These are phyloP conservation scores for Bettongia penicillata DNA, from an alignment of 2,113 vertebrate genomes.

Conservation along the genomic window DNA sequence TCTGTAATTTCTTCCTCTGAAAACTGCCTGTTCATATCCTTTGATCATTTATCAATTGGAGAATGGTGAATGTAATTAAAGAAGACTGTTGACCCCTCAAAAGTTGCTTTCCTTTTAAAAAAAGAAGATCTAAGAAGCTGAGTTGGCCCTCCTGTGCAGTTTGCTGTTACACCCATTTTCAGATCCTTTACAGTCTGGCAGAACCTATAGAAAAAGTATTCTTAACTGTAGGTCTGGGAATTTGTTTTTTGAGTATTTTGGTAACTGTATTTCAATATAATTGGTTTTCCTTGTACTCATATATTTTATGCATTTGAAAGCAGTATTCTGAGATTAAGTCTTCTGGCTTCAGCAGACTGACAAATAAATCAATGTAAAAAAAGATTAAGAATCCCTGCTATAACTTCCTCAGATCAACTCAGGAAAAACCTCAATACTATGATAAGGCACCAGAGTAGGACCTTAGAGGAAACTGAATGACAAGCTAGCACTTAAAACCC, in stretches of 20 bases:
- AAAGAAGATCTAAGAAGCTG: no score
- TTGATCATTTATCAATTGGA: no score
- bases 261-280: not conserved
- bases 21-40: no score
- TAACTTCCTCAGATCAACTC: not conserved
- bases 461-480: not conserved
- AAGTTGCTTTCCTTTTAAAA: no score
- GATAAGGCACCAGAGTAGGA: not conserved
- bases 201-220: not conserved
- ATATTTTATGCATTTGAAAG: not conserved
- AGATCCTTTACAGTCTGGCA: not conserved
- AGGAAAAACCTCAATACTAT: not conserved
- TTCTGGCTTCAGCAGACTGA: not conserved
- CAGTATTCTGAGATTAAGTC: not conserved
- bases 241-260: not conserved
- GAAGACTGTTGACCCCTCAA: no score
- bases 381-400: not conserved
- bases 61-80: no score
- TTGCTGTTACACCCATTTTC: not conserved
- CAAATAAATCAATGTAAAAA: no score
- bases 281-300: not conserved
- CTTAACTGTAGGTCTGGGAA: not conserved
- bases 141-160: no score
- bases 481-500: not conserved
- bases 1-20: no score